These are phyloP conservation scores for Spermophilus dauricus DNA, from an alignment of 2,113 vertebrate genomes.

Conservation along the genomic window DNA sequence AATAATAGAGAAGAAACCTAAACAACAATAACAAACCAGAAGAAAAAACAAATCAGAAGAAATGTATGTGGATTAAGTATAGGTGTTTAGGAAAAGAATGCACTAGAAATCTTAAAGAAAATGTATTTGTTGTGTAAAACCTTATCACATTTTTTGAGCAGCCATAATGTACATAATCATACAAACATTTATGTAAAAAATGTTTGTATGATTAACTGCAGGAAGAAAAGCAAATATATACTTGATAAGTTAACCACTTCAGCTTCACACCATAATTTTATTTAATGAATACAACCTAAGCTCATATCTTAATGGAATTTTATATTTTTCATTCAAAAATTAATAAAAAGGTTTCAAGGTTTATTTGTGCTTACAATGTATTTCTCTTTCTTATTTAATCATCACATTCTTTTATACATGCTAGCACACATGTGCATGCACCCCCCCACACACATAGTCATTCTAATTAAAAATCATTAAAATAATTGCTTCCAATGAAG, in stretches of 20 bases:
- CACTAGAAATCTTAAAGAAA: background rate
- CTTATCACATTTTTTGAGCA: background rate
- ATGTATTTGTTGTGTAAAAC: background rate
- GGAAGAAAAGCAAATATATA: background rate
- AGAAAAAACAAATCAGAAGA: background rate
- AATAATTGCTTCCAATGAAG: background rate
- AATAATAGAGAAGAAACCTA: too few relatives aligned
- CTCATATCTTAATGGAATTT: too few relatives aligned
- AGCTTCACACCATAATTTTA: background rate
- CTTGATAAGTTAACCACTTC: background rate
- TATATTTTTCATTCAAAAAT: too few relatives aligned
- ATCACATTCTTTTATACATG: too few relatives aligned
- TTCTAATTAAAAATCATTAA: background rate
- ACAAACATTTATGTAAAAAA: background rate
- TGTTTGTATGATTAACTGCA: background rate
- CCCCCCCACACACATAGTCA: too few relatives aligned
- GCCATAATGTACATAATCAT: background rate
- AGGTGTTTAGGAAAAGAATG: background rate
- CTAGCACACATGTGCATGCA: too few relatives aligned
- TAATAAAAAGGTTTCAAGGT: too few relatives aligned
- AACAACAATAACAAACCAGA: too few relatives aligned
- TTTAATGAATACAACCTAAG: too few relatives aligned
- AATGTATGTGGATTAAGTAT: background rate
- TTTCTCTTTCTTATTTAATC: too few relatives aligned
- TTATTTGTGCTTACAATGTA: too few relatives aligned